Conservation (phyloP, 1,140 invertebrate species). For the Pteromalus puparum region DNA sequence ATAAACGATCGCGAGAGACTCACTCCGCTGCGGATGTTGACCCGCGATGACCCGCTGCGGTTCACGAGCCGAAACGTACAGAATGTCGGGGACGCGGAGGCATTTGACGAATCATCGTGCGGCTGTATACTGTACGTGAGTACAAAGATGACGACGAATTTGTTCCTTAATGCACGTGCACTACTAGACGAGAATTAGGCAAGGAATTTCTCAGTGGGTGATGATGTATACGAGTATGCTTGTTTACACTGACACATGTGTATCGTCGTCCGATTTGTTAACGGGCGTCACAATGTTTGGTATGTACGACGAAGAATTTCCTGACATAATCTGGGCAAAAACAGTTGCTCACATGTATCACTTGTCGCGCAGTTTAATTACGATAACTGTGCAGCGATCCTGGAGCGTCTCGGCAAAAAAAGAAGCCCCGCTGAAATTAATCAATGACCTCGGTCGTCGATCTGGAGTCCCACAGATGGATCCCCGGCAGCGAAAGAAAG, state of each 20-base stretch:
- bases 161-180: background rate
- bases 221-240: too few relatives aligned
- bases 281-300: too few relatives aligned
- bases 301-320: too few relatives aligned
- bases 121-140: background rate
- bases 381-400: too few relatives aligned
- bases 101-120: constrained; percentile 15
- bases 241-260: too few relatives aligned
- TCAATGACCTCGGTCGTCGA: constrained; percentile 15
- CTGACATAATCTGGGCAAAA: too few relatives aligned
- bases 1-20: constrained; percentile 23
- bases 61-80: background rate
- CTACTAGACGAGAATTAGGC: background rate
- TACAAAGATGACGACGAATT: constrained; percentile 35
- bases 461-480: background rate
- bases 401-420: background rate
- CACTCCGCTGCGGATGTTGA: background rate
- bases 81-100: background rate
- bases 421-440: constrained; percentile 25
- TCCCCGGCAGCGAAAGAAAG: background rate
- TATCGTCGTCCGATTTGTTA: too few relatives aligned
- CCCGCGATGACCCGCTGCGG: background rate
- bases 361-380: too few relatives aligned
- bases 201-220: background rate
- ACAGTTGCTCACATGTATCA: too few relatives aligned